Percentiles rank a stretch among this genome's conserved stretches.
These are phyloP conservation scores for Brachypodius melanocephalos DNA, from an alignment of 2,113 vertebrate species.

Conservation along the genomic window DNA sequence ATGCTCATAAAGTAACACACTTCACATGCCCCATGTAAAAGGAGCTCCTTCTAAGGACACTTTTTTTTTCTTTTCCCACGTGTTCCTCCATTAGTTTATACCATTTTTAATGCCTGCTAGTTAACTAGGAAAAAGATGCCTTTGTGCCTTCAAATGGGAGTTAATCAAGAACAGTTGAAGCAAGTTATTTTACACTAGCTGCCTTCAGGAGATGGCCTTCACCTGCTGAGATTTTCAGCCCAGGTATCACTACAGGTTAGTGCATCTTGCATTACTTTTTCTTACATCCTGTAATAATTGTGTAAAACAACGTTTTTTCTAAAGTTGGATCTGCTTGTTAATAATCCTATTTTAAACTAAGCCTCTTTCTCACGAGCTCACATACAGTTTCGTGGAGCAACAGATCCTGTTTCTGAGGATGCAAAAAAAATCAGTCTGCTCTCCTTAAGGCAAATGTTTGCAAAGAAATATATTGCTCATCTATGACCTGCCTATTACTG, in stretches of 20 bases:
- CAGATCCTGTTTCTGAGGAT: background rate
- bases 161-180: background rate
- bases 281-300: background rate
- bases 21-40: background rate
- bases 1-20: background rate
- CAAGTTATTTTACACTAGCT: background rate
- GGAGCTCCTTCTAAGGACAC: background rate
- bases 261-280: background rate
- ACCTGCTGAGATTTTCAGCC: background rate
- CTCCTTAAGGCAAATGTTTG: background rate
- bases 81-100: background rate
- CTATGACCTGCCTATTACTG: background rate
- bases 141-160: background rate
- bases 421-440: background rate
- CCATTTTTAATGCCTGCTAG: background rate
- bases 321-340: background rate
- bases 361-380: background rate
- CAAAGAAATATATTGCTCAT: background rate
- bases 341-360: background rate
- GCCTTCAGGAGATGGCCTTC: background rate
- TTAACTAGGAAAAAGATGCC: background rate
- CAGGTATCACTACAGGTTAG: background rate
- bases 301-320: background rate
- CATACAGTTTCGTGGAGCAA: background rate
- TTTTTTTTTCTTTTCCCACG: accelerated